Percentiles rank a stretch among this genome's conserved stretches.
Evolutionary conservation across 2,888 invertebrate genomes (phyloP).

Genomic region (Brassicogethes aeneus): DNA sequence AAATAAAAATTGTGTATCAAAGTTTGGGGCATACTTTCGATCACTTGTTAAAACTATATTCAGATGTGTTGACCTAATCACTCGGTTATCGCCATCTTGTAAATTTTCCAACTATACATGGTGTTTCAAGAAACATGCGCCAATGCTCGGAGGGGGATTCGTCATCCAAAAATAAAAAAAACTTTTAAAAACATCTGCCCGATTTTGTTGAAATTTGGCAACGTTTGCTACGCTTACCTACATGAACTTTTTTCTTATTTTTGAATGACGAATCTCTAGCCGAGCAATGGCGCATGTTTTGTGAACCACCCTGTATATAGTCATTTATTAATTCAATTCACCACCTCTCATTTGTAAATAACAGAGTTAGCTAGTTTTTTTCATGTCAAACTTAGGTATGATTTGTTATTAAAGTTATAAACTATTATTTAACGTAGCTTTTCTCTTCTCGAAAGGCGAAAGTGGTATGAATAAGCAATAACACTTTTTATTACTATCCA

Average conservation of each 20-base stretch:
- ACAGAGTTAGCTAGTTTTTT: constrained; percentile 12
- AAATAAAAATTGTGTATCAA: constrained; percentile 24
- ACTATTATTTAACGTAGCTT: constrained; percentile 14
- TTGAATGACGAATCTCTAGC: too few species aligned
- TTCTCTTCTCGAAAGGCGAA: constrained; percentile 23
- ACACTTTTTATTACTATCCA: constrained; percentile 27
- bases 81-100: constrained; percentile 16
- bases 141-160: too few species aligned
- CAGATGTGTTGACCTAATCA: constrained; percentile 33
- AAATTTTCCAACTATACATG: constrained; percentile 25
- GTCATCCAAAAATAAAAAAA: too few species aligned
- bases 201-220: too few species aligned
- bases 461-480: constrained; percentile 40
- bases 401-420: constrained; percentile 14
- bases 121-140: too few species aligned
- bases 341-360: constrained; percentile 28
- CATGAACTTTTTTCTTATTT: too few species aligned
- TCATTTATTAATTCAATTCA: constrained; percentile 27
- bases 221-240: too few species aligned
- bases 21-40: constrained; percentile 30
- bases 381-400: constrained; percentile 14
- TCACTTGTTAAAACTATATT: constrained; percentile 29
- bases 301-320: too few species aligned
- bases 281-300: too few species aligned
- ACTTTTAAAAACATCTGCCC: too few species aligned